Conservation (phyloP, 2,888 invertebrate genomes). For the Xiphydria camelus region DNA sequence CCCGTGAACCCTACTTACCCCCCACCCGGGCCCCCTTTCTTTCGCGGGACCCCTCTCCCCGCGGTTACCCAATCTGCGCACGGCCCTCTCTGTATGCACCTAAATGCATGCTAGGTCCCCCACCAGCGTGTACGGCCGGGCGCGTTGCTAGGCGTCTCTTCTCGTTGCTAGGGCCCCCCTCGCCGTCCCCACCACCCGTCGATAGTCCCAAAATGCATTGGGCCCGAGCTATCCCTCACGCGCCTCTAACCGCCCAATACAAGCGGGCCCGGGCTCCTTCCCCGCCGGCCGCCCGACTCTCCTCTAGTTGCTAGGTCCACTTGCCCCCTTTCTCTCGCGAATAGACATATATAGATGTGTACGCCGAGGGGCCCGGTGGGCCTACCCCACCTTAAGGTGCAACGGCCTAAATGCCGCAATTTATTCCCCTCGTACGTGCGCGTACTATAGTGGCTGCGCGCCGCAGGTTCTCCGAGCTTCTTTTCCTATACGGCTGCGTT, state of each 20-base stretch:
- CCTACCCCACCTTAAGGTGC: conserved; percentile 47
- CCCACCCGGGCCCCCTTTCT: conserved; percentile 43
- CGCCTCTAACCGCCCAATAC: conserved; percentile 39
- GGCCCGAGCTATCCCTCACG: conserved; percentile 11
- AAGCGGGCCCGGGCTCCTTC: conserved; percentile 5
- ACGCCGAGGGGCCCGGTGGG: conserved; percentile 18
- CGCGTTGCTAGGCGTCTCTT: conserved; percentile 54
- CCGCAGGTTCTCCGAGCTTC: conserved; percentile 9
- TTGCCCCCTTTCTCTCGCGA: conserved; percentile 46
- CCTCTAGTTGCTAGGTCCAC: conserved; percentile 53
- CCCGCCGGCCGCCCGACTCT: conserved; percentile 19
- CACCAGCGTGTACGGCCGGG: conserved; percentile 12
- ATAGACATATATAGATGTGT: conserved; percentile 34
- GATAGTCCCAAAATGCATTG: conserved; percentile 55
- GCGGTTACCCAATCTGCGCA: conserved; percentile 16
- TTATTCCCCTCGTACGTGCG: conserved; percentile 46
- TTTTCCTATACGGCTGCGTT: conserved; percentile 5
- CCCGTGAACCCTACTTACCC: conserved; percentile 58
- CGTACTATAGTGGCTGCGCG: no score
- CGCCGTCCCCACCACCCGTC: conserved; percentile 36
- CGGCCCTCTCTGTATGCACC: conserved; percentile 41
- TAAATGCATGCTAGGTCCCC: conserved; percentile 53
- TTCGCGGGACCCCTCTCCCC: conserved; percentile 40
- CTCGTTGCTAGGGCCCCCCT: conserved; percentile 54
- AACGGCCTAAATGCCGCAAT: conserved; percentile 55